Base-by-base conservation (phyloP, 2,113 vertebrate genomes). In the Salvelinus alpinus region DNA sequence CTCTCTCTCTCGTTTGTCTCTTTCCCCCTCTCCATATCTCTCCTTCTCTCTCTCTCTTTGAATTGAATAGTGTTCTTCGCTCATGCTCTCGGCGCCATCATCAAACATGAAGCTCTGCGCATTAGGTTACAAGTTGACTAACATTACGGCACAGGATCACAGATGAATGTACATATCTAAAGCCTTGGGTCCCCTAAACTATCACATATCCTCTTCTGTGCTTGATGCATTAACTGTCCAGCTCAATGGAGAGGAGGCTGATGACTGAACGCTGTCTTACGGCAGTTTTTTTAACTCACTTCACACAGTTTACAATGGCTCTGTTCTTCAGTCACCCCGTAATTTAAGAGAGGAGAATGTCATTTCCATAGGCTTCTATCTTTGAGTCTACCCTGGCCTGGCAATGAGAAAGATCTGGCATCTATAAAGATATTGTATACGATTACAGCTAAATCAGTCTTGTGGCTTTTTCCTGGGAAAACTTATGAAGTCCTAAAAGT, bases 391-490 rank as follows among this genome's bases (percentile, higher is more conserved):
- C 81, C 78, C 80, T 80, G 83, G 84, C 51, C 83, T 24, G 25
- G 24, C 64, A 74, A 89, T 76, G 78, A 90, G 78, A 82, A 84
- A 86, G 90, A 91, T 92, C 92, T 94, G 91, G 92, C 90, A 93
- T 92, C 84, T 88, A 93, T 93, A 92, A 93, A 94, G 91, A 92
- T 90, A 47, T 90, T 85, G 91, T 91, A 90, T 94, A 91, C 88
- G 87, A 94, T 94, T 94, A 93, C 92, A 87, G 83, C 88, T 92
- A 92, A 92, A 93, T 92, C 89, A 91, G 91, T 88, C 91, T 89
- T 88, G 91, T 80, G 92, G 93, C 84, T 93, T 92, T 89, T 88
- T 84, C 90, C 90, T 88, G 90, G 89, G 90, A 92, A 91, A 93
- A 91, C 80, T 83, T 92, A 94, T 94, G 91, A 91, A 93, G 91